Evolutionary conservation across 2,888 invertebrate genomes (phyloP).

Genomic region (Apamea sordens): DNA sequence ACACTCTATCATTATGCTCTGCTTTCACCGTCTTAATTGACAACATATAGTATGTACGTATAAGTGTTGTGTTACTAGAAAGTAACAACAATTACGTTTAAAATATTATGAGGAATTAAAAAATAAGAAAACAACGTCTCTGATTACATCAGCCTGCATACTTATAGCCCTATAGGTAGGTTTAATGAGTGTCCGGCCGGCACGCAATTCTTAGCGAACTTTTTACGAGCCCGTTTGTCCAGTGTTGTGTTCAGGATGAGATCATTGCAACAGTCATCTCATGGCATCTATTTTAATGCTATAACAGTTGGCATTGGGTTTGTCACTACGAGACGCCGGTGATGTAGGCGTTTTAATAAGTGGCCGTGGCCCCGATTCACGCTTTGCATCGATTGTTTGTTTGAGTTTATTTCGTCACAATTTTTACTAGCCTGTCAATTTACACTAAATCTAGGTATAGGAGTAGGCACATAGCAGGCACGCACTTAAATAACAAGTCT

Average conservation of each 20-base stretch:
- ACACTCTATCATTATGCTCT: conserved; percentile 1
- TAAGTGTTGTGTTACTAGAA: conserved; percentile 20
- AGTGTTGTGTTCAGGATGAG: conserved; percentile 63
- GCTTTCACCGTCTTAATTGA: conserved; percentile 16
- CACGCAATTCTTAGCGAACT: conserved; percentile 35
- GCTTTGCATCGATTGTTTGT: conserved; percentile 56
- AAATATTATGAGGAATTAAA: background rate
- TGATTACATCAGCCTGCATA: conserved; percentile 42
- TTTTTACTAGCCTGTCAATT: conserved; percentile 14
- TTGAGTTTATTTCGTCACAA: conserved; percentile 34
- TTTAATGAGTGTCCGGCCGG: conserved; percentile 25
- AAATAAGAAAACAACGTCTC: conserved; percentile 16
- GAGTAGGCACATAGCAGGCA: background rate
- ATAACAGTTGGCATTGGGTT: conserved; percentile 70
- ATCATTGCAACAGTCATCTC: conserved; percentile 66
- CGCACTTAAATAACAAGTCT: background rate
- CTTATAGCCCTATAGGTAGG: background rate
- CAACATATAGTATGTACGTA: background rate
- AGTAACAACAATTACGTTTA: conserved; percentile 10
- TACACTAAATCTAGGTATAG: conserved; percentile 24
- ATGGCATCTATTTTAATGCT: conserved; percentile 70
- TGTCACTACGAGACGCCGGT: conserved; percentile 69
- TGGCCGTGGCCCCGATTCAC: conserved; percentile 82
- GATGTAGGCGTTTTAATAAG: conserved; percentile 80
- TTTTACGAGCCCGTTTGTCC: conserved; percentile 65